Evolutionary conservation across 2,888 invertebrate species (phyloP), one percentile per base, ranked within the genome.

Genomic region (Chalcosyrphus nemorum): DNA sequence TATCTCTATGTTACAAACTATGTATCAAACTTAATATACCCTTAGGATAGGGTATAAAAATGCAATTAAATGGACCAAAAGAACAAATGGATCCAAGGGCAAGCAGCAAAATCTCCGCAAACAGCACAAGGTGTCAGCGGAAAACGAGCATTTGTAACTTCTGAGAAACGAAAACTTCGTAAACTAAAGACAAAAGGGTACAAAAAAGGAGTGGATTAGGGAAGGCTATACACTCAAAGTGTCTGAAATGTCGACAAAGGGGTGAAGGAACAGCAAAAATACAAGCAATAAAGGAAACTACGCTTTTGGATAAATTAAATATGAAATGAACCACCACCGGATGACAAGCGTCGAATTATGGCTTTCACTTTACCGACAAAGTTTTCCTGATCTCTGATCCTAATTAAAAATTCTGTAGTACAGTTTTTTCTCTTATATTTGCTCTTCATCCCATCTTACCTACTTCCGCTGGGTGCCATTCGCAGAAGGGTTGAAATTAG

Each of bases 361-460:
- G 63, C 63, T 74, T 74, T 74, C 54, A 63, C 74, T 74, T 74
- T 65, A 45, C 74, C 54, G 35, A 74, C 63, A 27, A 74, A 74
- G 63, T 74, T 74, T 74, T 65, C 74, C 50, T 74, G 63, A 74
- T 74, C 74, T 74, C 63, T 74, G 74, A 74, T 56, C 74, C 74
- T 74, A 74, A 74, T 74, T 74, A 74, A 74, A 74, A 74, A 63
- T 65, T 43, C 63, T 63, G 45, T 54, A 65, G 45, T 43, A 45
- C 13, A 56, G 19, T 38, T 66, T 74, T n/a, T 74, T 74, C 15
- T 56, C 56, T 17, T 45, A 19, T 63, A 27, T 72, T 61, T 63
- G 43, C 29, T 54, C 21, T 24, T 54, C 52, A 35, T 61, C n/a
- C 54, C 56, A 54, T 74, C 43, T 65, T 27, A 74, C 43, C 54